These are phyloP conservation scores for Microtus agrestis DNA, from an alignment of 2,797 vertebrate species.

Conservation along the genomic window DNA sequence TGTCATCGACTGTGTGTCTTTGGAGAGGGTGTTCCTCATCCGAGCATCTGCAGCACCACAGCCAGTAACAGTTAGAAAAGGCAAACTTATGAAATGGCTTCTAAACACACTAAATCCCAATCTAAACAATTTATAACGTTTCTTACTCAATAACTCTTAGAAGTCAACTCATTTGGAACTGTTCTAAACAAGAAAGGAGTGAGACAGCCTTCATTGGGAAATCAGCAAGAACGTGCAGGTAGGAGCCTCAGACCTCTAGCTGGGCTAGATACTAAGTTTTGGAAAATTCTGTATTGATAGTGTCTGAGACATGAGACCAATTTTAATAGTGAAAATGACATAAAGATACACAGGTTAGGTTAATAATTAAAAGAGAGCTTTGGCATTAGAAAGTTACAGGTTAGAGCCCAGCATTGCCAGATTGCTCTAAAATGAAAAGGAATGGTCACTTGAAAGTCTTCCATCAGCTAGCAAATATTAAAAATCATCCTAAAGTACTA, in stretches of 20 bases:
- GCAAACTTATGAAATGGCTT: conserved; percentile 80
- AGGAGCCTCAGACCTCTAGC: background rate
- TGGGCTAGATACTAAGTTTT: background rate
- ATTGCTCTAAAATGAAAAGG: background rate
- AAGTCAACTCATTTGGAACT: conserved; percentile 74
- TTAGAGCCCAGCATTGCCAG: background rate
- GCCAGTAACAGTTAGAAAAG: conserved; percentile 73
- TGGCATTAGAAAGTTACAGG: background rate
- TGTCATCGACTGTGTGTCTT: conserved; percentile 69
- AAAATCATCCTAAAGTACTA: background rate
- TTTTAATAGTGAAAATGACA: background rate
- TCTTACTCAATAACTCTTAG: conserved; percentile 83
- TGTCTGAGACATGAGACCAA: conserved; percentile 42
- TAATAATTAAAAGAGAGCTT: conserved; percentile 33
- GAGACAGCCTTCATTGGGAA: conserved; percentile 49
- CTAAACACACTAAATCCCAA: conserved; percentile 80
- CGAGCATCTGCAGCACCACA: conserved; percentile 68
- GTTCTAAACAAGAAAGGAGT: conserved; percentile 80
- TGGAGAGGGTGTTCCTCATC: conserved; percentile 62
- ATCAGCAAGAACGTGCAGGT: conserved; percentile 67
- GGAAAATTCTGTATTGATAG: conserved; percentile 27
- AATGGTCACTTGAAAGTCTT: background rate
- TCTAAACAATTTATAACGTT: conserved; percentile 82
- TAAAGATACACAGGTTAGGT: background rate
- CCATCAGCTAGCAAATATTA: background rate